These are phyloP conservation scores for Cordilura impudica DNA, from an alignment of 2,888 invertebrate genomes.

Conservation along the genomic window DNA sequence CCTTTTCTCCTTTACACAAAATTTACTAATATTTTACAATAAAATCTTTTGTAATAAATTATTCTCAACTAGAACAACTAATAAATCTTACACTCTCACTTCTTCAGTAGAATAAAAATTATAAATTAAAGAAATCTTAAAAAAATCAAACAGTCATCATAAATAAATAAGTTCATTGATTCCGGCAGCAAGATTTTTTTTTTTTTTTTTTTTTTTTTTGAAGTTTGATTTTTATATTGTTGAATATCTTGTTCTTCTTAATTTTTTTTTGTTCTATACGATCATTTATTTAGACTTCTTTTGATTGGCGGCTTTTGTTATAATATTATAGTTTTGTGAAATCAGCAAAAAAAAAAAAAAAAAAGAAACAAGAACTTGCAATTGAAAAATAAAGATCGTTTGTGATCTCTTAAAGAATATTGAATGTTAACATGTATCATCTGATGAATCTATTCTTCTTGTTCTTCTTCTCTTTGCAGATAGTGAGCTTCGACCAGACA, in stretches of 20 bases:
- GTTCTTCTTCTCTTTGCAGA: conserved; percentile 18
- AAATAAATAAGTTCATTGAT: conserved; percentile 13
- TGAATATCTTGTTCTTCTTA: neutral
- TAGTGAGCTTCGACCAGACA: conserved; percentile 40
- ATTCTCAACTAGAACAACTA: neutral
- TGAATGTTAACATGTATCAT: neutral
- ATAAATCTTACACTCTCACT: neutral
- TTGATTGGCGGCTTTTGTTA: conserved; percentile 6
- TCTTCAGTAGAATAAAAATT: neutral
- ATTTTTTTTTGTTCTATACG: neutral
- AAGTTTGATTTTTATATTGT: neutral
- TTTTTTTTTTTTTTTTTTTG: neutral
- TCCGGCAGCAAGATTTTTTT: too few species aligned
- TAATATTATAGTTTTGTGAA: conserved; percentile 33
- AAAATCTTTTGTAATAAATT: neutral
- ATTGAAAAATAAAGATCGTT: conserved; percentile 23
- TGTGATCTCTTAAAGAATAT: conserved; percentile 1
- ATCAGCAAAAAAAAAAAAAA: neutral
- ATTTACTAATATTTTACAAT: too few species aligned
- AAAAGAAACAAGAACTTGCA: neutral
- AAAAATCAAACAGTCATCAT: too few species aligned
- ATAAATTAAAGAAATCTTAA: neutral
- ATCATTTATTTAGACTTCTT: neutral
- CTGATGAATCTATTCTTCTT: neutral
- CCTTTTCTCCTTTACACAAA: too few species aligned